These are phyloP conservation scores for Channallabes apus DNA, from an alignment of 2,797 vertebrate genomes.

Conservation along the genomic window DNA sequence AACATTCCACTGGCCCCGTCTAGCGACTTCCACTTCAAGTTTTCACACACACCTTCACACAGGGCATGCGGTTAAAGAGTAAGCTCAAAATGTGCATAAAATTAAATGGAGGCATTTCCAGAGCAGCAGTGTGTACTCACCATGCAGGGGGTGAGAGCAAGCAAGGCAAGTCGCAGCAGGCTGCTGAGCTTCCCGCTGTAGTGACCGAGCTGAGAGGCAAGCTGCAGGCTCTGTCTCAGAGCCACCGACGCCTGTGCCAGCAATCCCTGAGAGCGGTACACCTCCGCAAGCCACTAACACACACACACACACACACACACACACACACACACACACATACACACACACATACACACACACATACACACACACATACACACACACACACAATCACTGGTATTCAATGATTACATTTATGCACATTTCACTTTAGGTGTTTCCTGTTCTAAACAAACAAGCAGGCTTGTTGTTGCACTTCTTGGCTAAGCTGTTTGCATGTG, in stretches of 20 bases:
- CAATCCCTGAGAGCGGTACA: constrained; percentile 88
- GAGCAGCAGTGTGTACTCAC: constrained; percentile 71
- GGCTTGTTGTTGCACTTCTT: background rate
- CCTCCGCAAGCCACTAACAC: constrained; percentile 88
- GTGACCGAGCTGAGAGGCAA: constrained; percentile 86
- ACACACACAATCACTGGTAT: constrained; percentile 10
- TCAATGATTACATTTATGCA: background rate
- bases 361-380: constrained; percentile 22
- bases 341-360: constrained; percentile 32
- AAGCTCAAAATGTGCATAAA: background rate
- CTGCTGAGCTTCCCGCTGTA: constrained; percentile 85
- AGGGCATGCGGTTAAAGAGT: background rate
- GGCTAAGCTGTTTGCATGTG: background rate
- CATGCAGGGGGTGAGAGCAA: constrained; percentile 83
- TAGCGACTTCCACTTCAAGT: background rate
- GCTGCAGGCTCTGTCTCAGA: constrained; percentile 88
- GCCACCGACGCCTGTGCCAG: constrained; percentile 90
- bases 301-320: constrained; percentile 20
- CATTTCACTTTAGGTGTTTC: background rate
- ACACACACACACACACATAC: constrained; percentile 22
- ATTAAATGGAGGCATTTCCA: background rate
- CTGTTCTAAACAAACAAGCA: background rate
- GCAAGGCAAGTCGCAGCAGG: constrained; percentile 85
- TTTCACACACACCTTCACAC: no score
- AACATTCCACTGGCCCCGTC: background rate